Percentiles rank a stretch among this genome's conserved stretches.
Conservation (phyloP, 1,140 invertebrate genomes). For the Chrysopa pallens region DNA sequence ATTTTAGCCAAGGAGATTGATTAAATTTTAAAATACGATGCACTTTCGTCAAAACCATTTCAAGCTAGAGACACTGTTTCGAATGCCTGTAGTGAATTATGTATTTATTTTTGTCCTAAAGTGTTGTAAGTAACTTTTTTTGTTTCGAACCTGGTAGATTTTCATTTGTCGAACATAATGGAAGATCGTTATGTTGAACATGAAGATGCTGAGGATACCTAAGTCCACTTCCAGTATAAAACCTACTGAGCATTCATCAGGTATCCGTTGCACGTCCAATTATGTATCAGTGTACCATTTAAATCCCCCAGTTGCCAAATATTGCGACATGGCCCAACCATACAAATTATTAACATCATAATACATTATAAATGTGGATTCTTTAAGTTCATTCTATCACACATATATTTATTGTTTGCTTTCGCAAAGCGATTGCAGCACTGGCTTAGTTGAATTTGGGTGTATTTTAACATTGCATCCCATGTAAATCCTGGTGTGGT, state of each 20-base stretch:
- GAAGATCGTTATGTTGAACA: slow-evolving; percentile 26
- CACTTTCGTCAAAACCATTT: slow-evolving; percentile 26
- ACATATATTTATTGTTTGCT: slow-evolving; percentile 23
- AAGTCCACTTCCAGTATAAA: slow-evolving; percentile 27
- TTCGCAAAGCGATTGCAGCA: slow-evolving; percentile 1
- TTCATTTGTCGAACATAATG: slow-evolving; percentile 23
- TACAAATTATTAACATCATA: slow-evolving; percentile 18
- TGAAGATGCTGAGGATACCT: slow-evolving; percentile 19
- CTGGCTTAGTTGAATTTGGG: background rate
- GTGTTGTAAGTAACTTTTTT: slow-evolving; percentile 15
- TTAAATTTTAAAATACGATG: slow-evolving; percentile 29
- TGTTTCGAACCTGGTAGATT: slow-evolving; percentile 6
- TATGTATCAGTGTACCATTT: no score
- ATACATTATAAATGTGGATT: slow-evolving; percentile 10
- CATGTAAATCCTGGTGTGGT: slow-evolving; percentile 17
- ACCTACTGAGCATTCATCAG: slow-evolving; percentile 18
- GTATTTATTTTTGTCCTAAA: slow-evolving; percentile 22
- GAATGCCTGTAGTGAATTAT: slow-evolving; percentile 28
- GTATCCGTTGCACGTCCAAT: no score
- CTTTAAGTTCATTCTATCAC: slow-evolving; percentile 6
- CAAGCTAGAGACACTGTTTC: slow-evolving; percentile 25
- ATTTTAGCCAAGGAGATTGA: slow-evolving; percentile 26
- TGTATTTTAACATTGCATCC: slow-evolving; percentile 20
- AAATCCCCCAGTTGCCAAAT: slow-evolving; percentile 17
- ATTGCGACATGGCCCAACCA: slow-evolving; percentile 22